A percentile compares a stretch with the other conserved stretches of the same genome.
Evolutionary conservation across 2,113 vertebrate genomes (phyloP).

Genomic region (Aspidoscelis tigris): DNA sequence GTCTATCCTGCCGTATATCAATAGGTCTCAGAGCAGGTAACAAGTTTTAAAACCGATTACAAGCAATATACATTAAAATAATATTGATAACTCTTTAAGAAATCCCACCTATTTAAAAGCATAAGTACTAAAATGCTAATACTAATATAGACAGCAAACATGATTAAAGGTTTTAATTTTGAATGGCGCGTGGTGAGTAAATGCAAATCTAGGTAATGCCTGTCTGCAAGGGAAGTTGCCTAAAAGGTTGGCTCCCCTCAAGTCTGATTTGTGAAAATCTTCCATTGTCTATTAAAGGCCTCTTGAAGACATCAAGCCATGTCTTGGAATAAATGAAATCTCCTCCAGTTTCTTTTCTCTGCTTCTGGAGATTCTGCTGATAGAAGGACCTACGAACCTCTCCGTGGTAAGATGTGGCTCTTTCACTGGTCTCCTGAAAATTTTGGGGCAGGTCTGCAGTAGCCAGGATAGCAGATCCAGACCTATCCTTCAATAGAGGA

Average conservation of each 20-base stretch:
- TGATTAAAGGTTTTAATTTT: not conserved
- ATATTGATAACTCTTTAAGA: too few species aligned
- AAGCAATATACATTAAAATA: too few species aligned
- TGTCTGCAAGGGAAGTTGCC: not conserved
- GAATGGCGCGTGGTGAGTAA: not conserved
- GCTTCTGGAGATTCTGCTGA: conserved; percentile 86
- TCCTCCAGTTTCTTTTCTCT: conserved; percentile 92
- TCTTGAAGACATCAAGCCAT: conserved; percentile 87
- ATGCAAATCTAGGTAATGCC: not conserved
- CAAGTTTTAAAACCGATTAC: too few species aligned
- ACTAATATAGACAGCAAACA: too few species aligned
- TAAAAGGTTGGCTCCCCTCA: not conserved
- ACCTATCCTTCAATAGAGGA: too few species aligned
- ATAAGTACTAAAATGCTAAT: too few species aligned
- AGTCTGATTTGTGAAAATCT: not conserved
- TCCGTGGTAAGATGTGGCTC: conserved; percentile 78
- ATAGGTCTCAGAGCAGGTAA: too few species aligned
- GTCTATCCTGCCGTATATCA: too few species aligned
- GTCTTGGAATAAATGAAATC: conserved; percentile 88
- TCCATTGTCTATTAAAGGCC: conserved; percentile 75
- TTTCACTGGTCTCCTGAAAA: not conserved
- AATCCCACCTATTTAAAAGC: too few species aligned
- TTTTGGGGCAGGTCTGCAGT: too few species aligned
- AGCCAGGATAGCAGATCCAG: too few species aligned
- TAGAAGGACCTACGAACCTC: conserved; percentile 85